Evolutionary conservation across 2,888 invertebrate species (phyloP).

Genomic region (Agrotis clavis): DNA sequence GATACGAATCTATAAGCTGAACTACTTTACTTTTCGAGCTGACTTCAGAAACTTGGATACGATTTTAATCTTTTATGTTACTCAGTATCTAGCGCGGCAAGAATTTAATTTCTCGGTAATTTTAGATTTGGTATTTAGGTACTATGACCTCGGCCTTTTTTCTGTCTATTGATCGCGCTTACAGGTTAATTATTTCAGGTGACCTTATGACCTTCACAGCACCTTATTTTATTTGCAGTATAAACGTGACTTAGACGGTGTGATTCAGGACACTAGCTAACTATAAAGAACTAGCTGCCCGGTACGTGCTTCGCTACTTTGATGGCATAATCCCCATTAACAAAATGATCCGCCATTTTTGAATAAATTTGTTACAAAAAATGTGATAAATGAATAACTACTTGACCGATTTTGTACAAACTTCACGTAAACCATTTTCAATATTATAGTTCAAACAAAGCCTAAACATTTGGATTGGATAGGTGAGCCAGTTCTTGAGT

Average conservation of each 20-base stretch:
- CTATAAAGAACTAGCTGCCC: too few species aligned
- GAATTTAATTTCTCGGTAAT: slow-evolving; percentile 15
- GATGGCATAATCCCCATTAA: too few species aligned
- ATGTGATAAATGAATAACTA: too few species aligned
- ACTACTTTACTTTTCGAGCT: slow-evolving; percentile 34
- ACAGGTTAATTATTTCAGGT: neutral
- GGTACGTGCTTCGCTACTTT: too few species aligned
- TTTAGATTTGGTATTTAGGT: neutral
- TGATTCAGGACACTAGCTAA: neutral
- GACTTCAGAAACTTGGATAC: slow-evolving; percentile 44
- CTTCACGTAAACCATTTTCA: too few species aligned
- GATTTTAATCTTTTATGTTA: slow-evolving; percentile 46
- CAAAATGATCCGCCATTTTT: too few species aligned
- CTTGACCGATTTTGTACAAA: too few species aligned
- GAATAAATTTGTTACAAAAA: too few species aligned
- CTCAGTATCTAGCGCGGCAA: slow-evolving; percentile 1
- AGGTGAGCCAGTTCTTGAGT: too few species aligned
- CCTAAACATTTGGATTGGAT: too few species aligned
- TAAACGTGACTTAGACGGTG: neutral
- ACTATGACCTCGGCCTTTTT: neutral
- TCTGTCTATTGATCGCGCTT: slow-evolving; percentile 1
- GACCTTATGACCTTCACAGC: neutral
- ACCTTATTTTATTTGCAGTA: neutral
- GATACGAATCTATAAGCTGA: slow-evolving; percentile 51
- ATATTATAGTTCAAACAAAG: too few species aligned